phyloP scores from a whole-genome alignment of 2,888 invertebrate genomes.

The Trachelus stipa region DNA sequence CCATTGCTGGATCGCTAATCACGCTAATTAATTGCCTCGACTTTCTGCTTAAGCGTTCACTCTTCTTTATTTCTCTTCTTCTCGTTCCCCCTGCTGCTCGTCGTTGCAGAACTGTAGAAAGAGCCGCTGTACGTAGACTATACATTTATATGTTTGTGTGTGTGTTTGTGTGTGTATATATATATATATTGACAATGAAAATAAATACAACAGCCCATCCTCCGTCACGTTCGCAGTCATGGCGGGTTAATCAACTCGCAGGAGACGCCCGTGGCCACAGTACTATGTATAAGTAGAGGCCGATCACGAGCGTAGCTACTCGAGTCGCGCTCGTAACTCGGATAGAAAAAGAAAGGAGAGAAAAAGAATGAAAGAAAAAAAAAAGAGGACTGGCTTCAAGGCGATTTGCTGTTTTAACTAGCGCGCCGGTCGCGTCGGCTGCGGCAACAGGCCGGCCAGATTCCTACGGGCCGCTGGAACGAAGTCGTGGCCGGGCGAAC shows the following conservation, averaged over 20 bases:
- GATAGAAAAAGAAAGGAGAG: slow-evolving; percentile 3
- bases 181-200: neutral
- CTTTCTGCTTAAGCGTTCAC: slow-evolving; percentile 23
- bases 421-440: slow-evolving; percentile 3
- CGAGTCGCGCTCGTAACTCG: slow-evolving; percentile 1
- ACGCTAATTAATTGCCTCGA: neutral
- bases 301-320: slow-evolving; percentile 3
- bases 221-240: neutral
- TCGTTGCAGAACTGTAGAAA: neutral
- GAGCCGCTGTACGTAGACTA: neutral
- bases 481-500: neutral
- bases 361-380: slow-evolving; percentile 1
- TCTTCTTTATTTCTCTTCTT: slow-evolving; percentile 13
- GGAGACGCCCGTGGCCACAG: neutral
- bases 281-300: neutral
- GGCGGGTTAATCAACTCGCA: neutral
- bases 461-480: slow-evolving; percentile 1
- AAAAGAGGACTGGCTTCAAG: slow-evolving; percentile 16
- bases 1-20: neutral
- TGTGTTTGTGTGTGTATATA: neutral
- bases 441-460: neutral
- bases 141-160: neutral
- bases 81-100: neutral
- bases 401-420: slow-evolving; percentile 25
- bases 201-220: neutral